Evolutionary conservation across 2,888 invertebrate genomes (phyloP), one percentile per base, ranked within the genome.

Genomic region (Geotrupes spiniger): DNA sequence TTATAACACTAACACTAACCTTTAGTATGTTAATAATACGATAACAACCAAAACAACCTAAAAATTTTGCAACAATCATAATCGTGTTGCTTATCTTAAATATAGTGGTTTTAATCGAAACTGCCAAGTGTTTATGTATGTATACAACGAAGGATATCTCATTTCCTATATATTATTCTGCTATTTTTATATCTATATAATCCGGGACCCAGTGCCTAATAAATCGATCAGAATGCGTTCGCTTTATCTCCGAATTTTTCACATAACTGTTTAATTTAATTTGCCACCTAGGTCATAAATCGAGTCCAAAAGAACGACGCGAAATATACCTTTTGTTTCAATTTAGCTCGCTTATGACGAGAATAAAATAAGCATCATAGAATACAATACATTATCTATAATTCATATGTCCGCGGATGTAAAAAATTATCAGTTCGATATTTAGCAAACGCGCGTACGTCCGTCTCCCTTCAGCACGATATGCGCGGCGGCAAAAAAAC

Each of bases 301-400:
- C 55, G 54, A 55, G 56, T 54, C 61, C 58, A 62, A 46, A 40
- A 46, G 39, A 46, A 58, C 58, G 59, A 54, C 57, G 59, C 57
- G 61, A 64, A 63, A 65, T 64, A 65, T 63, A 63, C 16, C 27
- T 36, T 36, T 58, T 60, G 57, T 61, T 62, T 63, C 60, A 61
- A 65, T 64, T 64, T 65, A 60, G 61, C 62, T 63, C 63, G 63
- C 63, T 62, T 55, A 63, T 63, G 58, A 63, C 58, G 59, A 59
- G 59, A 65, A 66, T 64, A 64, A 65, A 66, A 65, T 65, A 65
- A 62, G 63, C 65, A 62, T 63, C 60, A 48, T 57, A 56, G 68
- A 68, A 69, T 68, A 69, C 69, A 69, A 69, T 69, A 65, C 68
- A 64, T 66, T 65, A 69, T 69, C 66, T 69, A 69, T 69, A 69